These are phyloP conservation scores for Drosophila orosa DNA, from an alignment of 1,140 invertebrate genomes.

Conservation along the genomic window DNA sequence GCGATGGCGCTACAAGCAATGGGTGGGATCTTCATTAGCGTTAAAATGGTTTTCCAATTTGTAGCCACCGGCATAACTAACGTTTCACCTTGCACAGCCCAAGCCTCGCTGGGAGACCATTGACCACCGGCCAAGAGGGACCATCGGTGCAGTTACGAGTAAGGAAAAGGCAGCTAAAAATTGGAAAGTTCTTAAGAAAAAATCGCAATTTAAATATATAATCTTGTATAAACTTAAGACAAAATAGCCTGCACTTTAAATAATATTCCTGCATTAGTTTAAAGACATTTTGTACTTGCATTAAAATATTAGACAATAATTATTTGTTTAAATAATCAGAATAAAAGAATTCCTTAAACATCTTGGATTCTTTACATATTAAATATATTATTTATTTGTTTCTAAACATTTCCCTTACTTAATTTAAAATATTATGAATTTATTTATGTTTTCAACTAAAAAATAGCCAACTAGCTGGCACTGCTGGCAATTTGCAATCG, in stretches of 20 bases:
- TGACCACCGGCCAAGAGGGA: conserved; percentile 14
- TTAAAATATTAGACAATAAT: not conserved
- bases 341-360: not conserved
- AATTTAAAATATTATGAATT: not conserved
- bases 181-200: not conserved
- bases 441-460: not conserved
- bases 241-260: too few species aligned
- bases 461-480: conserved; percentile 3
- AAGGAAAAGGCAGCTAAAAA: not conserved
- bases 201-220: not conserved
- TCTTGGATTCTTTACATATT: not conserved
- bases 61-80: conserved; percentile 32
- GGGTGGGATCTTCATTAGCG: conserved; percentile 77
- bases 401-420: not conserved
- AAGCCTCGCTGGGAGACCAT: conserved; percentile 4
- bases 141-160: not conserved
- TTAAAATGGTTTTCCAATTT: conserved; percentile 65
- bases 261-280: not conserved
- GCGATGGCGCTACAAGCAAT: conserved; percentile 74
- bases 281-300: not conserved
- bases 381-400: not conserved
- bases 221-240: not conserved
- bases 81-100: conserved; percentile 19
- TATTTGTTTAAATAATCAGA: accelerated
- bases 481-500: conserved; percentile 19